Conservation (phyloP, 2,113 vertebrate genomes). For the Leucoraja erinaceus region DNA sequence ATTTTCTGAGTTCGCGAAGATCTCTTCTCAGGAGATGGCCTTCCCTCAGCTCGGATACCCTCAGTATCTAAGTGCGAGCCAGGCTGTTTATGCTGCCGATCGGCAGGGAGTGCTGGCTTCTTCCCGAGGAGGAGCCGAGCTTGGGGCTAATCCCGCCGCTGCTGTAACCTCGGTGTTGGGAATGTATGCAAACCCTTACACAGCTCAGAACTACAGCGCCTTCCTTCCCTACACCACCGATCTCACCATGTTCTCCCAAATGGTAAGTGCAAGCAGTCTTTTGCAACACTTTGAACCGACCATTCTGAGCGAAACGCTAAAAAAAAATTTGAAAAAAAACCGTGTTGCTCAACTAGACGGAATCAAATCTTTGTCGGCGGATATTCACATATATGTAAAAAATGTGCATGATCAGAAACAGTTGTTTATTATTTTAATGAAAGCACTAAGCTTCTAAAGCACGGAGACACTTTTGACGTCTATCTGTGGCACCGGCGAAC, state of each 20-base stretch:
- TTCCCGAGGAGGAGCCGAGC: constrained; percentile 71
- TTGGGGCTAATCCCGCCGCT: constrained; percentile 73
- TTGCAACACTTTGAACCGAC: background rate
- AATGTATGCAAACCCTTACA: constrained; percentile 89
- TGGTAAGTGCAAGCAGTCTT: constrained; percentile 67
- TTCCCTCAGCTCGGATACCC: constrained; percentile 92
- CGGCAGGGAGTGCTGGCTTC: constrained; percentile 74
- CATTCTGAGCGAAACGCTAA: background rate
- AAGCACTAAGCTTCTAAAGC: background rate
- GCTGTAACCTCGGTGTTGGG: constrained; percentile 84
- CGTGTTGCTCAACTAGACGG: background rate
- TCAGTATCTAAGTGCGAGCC: constrained; percentile 86
- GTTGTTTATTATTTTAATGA: background rate
- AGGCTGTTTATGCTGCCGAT: constrained; percentile 80
- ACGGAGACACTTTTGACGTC: background rate
- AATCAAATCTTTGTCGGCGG: background rate
- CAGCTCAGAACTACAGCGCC: constrained; percentile 88
- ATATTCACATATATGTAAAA: background rate
- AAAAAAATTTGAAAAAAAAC: background rate
- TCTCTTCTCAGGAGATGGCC: constrained; percentile 73
- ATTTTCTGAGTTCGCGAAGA: constrained; percentile 49
- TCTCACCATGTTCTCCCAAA: constrained; percentile 90
- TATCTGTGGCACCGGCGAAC: background rate
- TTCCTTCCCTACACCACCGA: constrained; percentile 92
- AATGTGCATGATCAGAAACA: background rate